Base-by-base conservation (phyloP, 92 coral and sea anemone genomes). In the Ricordea florida region DNA sequence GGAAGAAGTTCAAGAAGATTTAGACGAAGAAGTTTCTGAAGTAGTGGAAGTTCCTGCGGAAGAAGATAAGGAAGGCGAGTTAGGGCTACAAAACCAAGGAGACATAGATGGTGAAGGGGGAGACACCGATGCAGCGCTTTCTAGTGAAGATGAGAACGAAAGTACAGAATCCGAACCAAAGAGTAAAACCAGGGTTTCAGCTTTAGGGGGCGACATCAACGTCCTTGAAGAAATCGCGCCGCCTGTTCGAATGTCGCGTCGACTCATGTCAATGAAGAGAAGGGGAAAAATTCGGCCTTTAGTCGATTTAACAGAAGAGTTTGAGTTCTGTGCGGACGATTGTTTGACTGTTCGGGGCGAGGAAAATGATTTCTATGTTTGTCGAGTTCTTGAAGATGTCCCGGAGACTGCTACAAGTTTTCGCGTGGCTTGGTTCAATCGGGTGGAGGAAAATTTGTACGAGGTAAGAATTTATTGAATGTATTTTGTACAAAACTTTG, bases 341-440 rank as follows among this genome's bases (percentile, higher is more conserved):
- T 72, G 78, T 79, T 64, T 91, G 70, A 91, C 97, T 35, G 93
- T 91, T 11, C 87, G 97, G 26, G 97, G 97, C 30, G 97, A 87
- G 33, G 97, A 82, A 10, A 79, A 84, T 20, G 97, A 91, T 70
- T 91, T 91, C 53, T 91, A 83, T 60, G 86, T 91, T 27, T 91
- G 93, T 48, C 82, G 93, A 42, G 82, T 80, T 7, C 58, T 91
- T 10, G 93, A 91, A 35, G 97, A 91, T 71, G 90, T 91, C 5
- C 80, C 81, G 5, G 69, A 70, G 20, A 63, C 72, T 37, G 70
- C 92, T 5, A 25, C 62, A 3, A 79, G 48, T 51, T 91, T 91
- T 28, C 78, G 46, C 24, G 97, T 91, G 34, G 90, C 97, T 5
- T 91, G 93, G 97, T 91, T 67, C 52, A 84, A 87, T 60, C 69